phyloP scores from a whole-genome alignment of 2,797 vertebrate genomes.

The Prionace glauca region DNA sequence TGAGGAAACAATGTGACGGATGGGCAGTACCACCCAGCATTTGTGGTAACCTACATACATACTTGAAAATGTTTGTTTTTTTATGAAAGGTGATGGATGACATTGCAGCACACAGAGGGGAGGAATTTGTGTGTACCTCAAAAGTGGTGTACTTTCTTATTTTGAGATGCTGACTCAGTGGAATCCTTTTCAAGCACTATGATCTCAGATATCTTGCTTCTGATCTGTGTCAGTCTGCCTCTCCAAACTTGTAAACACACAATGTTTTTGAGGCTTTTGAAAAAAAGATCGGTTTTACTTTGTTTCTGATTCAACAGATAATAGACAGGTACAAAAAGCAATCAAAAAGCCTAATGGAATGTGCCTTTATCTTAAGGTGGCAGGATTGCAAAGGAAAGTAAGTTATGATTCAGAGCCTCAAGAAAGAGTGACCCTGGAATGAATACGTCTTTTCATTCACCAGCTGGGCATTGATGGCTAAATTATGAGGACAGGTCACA shows the following conservation, averaged over 20 bases:
- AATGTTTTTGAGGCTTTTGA: background rate
- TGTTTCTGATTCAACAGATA: background rate
- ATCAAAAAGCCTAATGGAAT: conserved; percentile 3
- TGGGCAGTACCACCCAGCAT: background rate
- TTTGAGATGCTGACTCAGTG: background rate
- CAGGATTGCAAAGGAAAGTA: background rate
- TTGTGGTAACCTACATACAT: background rate
- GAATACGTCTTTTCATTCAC: background rate
- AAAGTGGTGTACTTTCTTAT: background rate
- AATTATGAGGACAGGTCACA: background rate
- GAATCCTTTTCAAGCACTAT: background rate
- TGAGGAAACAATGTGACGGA: background rate
- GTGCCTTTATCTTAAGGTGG: background rate
- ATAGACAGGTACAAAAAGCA: conserved; percentile 7
- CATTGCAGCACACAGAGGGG: background rate
- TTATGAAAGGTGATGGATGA: background rate
- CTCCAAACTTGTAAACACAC: background rate
- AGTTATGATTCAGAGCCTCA: background rate
- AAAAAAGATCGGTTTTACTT: background rate
- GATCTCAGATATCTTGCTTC: background rate
- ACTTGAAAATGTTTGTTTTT: background rate
- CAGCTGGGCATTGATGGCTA: background rate
- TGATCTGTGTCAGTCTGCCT: background rate
- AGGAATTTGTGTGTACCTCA: background rate
- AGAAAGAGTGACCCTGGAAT: background rate